Base-by-base conservation (phyloP, 2,888 invertebrate genomes). In the Leptura quadrifasciata region DNA sequence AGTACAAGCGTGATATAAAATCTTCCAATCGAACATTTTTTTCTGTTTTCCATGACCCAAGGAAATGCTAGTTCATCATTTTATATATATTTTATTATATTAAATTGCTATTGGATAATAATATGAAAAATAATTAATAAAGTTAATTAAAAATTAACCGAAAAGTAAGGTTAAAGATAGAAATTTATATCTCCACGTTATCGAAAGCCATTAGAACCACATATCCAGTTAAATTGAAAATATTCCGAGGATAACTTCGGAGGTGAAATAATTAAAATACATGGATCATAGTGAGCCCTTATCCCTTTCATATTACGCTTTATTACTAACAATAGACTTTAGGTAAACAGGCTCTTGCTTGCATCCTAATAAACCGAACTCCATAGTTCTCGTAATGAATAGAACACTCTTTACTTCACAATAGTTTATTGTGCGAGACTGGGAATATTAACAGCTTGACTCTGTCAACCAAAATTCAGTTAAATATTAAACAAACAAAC, bases 381-480 rank as follows among this genome's bases (percentile, higher is more conserved):
- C 39, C 39, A 39, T 39, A 39, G 39, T 55, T 55, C 55, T 9
- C 58, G 21, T 61, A 61, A 61, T 31, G 61, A 61, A 31, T 18
- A 31, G 61, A 35, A 18, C 31, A n/a, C 61, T 27, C 61, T 61
- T 17, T 61, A 15, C 31, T 31, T 17, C 18, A 61, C 61, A 61
- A 61, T 61, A 61, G 35, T 35, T 61, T 17, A 61, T 61, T 27
- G 61, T 61, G 61, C 17, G 61, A 15, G 4, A 18, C 4, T 35
- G 61, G 31, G 31, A 31, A 1, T 35, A 12, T 15, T 61, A 61
- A 61, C 61, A 35, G 61, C 61, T 35, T 35, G 1, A 35, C 18
- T 61, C 17, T 61, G 35, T 61, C n/a, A 39, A 31, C 61, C 35
- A 61, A 61, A 31, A 17, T 61, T 61, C 61, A 4, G 27, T 31